Evolutionary conservation across 2,888 invertebrate species (phyloP), one percentile per base, ranked within the genome.

Genomic region (Callinectes sapidus): DNA sequence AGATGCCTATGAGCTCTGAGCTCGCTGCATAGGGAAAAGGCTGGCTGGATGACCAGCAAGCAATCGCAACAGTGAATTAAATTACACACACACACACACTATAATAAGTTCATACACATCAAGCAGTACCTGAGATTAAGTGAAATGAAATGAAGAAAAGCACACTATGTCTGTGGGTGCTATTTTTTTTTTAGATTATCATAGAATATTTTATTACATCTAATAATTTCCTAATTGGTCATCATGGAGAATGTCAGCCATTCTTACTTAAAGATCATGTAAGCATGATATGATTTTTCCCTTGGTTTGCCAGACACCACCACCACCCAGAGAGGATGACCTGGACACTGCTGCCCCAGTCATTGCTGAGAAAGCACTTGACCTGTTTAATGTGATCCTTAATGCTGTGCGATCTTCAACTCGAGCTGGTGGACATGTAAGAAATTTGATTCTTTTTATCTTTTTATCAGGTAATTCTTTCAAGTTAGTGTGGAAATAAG

Each of bases 341-440:
- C 96, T 97, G 66, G 99, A 99, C 95, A 97, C 97, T 94, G 97
- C 97, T 95, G 98, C 98, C 0, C 97, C 98, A 1, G 97, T 97
- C 6, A 97, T 99, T 94, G 98, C 99, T 0, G 98, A 98, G 95
- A 98, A 98, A 95, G 97, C 98, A 54, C 96, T 99, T 94, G 98
- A 98, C 95, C 97, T 98, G 95, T 98, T 98, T 96, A 97, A 97
- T 95, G 97, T 97, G 95, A 97, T 98, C 93, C 97, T 98, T 2
- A 97, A 97, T 94, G 97, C 97, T 71, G 97, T 98, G 95, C 97
- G 97, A 95, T 97, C 97, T 91, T 98, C 98, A 6, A 98, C 98
- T 0, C 97, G 98, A 95, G 98, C 98, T 89, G 98, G 98, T 90
- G 98, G 98, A 94, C 97, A 97, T 96, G 98, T 98, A 96, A 97